These are phyloP conservation scores for Zapus hudsonius DNA, from an alignment of 2,113 vertebrate genomes.

Conservation along the genomic window DNA sequence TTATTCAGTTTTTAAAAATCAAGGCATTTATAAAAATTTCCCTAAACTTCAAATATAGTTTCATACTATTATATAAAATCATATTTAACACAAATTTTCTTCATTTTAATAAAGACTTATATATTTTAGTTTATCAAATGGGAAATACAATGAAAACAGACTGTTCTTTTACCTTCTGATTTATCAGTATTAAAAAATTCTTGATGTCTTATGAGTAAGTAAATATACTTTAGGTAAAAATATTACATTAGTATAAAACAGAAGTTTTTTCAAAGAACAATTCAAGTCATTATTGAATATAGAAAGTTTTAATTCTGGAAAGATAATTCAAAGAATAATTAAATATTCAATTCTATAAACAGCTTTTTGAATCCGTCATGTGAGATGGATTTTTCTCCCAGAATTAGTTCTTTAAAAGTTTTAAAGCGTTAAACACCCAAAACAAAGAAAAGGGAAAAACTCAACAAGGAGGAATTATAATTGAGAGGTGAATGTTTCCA, in stretches of 20 bases:
- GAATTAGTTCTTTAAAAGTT: background rate
- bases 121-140: background rate
- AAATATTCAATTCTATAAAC: background rate
- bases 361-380: background rate
- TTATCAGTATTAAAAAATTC: background rate
- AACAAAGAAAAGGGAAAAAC: background rate
- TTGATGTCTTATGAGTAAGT: background rate
- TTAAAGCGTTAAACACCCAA: background rate
- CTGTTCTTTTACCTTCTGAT: background rate
- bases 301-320: background rate
- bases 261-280: background rate
- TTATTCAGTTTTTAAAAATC: background rate
- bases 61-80: background rate
- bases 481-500: conserved; percentile 8
- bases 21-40: background rate
- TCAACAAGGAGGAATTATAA: background rate
- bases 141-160: conserved; percentile 8
- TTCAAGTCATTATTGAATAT: background rate
- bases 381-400: background rate
- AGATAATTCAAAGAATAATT: background rate
- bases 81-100: background rate
- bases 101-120: background rate
- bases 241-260: background rate
- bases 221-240: background rate
- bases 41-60: background rate